A percentile compares a stretch with the other conserved stretches of the same genome.
Evolutionary conservation across 2,113 vertebrate species (phyloP).

Genomic region (Gallinago undulata): DNA sequence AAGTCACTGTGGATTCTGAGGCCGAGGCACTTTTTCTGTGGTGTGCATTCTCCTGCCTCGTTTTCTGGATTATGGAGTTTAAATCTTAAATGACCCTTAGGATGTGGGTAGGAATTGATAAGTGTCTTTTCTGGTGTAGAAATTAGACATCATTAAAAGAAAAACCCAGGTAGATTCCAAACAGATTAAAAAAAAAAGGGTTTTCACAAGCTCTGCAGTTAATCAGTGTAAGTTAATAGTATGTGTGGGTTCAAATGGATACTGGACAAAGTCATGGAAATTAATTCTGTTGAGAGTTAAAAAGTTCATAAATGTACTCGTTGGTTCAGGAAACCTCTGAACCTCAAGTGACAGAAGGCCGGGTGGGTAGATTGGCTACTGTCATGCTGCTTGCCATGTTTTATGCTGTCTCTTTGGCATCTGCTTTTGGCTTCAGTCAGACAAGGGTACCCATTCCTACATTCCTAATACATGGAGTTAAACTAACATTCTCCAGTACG

Average conservation of each 20-base stretch:
- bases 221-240: background rate
- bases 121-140: background rate
- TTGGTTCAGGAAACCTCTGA: background rate
- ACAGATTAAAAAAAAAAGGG: accelerated
- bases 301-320: accelerated
- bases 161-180: background rate
- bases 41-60: background rate
- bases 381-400: background rate
- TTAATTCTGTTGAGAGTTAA: background rate
- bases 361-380: background rate
- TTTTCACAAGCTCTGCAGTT: background rate
- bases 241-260: background rate
- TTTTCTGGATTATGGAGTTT: background rate
- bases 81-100: background rate
- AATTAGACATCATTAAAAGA: background rate
- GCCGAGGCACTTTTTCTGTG: background rate
- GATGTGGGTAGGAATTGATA: background rate
- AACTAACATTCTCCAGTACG: background rate
- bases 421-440: background rate
- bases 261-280: background rate
- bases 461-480: background rate
- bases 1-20: background rate
- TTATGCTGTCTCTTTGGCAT: background rate
- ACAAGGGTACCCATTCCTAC: background rate
- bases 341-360: background rate